phyloP scores from a whole-genome alignment of 2,888 invertebrate species.

The Noctua janthe region DNA sequence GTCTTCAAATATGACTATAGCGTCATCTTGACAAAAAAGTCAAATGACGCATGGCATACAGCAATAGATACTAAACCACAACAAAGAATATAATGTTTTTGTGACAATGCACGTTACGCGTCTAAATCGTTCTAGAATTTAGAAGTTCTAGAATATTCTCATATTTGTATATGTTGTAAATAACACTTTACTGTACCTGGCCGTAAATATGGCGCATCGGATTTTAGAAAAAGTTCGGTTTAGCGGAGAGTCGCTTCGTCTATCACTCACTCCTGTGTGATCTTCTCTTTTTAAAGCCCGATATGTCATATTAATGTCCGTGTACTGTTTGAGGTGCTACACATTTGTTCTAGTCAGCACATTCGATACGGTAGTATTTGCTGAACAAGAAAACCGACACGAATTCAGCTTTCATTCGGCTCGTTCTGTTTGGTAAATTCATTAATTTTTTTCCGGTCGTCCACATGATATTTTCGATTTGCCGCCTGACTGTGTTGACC shows the following conservation, averaged over 20 bases:
- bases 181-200: slow-evolving; percentile 31
- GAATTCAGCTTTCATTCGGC: neutral
- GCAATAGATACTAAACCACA: slow-evolving; percentile 4
- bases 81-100: slow-evolving; percentile 8
- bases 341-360: neutral
- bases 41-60: slow-evolving; percentile 36
- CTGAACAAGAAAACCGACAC: neutral
- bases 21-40: slow-evolving; percentile 19
- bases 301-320: slow-evolving; percentile 11
- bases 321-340: neutral
- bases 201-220: neutral
- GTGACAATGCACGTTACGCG: neutral
- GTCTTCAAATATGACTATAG: neutral
- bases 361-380: neutral
- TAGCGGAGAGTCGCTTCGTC: neutral
- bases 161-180: slow-evolving; percentile 48
- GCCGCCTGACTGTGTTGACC: neutral
- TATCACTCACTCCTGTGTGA: neutral
- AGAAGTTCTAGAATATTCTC: slow-evolving; percentile 1
- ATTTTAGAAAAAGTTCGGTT: slow-evolving; percentile 5
- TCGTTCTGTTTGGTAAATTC: neutral
- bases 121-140: neutral
- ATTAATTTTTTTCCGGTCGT: neutral
- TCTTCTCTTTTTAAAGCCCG: neutral
- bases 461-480: neutral